Evolutionary conservation across 2,888 invertebrate genomes (phyloP).

Genomic region (Herminia tarsipennalis): DNA sequence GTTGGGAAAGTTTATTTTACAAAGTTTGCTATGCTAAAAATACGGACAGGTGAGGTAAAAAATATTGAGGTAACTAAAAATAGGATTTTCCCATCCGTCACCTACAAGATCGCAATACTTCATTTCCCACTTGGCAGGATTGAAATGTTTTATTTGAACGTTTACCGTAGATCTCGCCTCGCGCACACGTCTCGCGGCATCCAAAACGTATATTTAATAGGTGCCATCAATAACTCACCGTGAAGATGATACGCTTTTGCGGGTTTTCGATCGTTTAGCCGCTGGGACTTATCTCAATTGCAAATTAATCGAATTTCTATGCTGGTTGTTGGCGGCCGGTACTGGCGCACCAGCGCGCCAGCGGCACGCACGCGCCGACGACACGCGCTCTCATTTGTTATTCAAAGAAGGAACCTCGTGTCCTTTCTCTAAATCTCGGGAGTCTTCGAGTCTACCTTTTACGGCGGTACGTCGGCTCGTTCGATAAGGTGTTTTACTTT

Average conservation of each 20-base stretch:
- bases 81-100: constrained; percentile 63
- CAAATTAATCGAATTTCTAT: constrained; percentile 81
- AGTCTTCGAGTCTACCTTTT: constrained; percentile 51
- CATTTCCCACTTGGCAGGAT: constrained; percentile 75
- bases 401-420: constrained; percentile 66
- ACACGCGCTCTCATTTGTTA: constrained; percentile 63
- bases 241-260: constrained; percentile 77
- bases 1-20: not conserved
- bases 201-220: constrained; percentile 84
- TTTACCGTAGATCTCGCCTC: constrained; percentile 60
- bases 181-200: constrained; percentile 55
- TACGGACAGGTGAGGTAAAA: constrained; percentile 44
- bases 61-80: constrained; percentile 52
- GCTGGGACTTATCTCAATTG: constrained; percentile 79
- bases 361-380: constrained; percentile 53
- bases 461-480: constrained; percentile 47
- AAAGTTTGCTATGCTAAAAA: constrained; percentile 3
- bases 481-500: constrained; percentile 44
- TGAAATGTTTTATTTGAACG: constrained; percentile 80
- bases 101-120: constrained; percentile 69
- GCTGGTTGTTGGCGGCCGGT: constrained; percentile 58
- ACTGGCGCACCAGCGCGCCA: constrained; percentile 28
- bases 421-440: constrained; percentile 61
- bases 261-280: constrained; percentile 71
- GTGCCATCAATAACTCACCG: constrained; percentile 82